phyloP scores from a whole-genome alignment of 2,113 vertebrate species.

The Pachycephala philippinensis region DNA sequence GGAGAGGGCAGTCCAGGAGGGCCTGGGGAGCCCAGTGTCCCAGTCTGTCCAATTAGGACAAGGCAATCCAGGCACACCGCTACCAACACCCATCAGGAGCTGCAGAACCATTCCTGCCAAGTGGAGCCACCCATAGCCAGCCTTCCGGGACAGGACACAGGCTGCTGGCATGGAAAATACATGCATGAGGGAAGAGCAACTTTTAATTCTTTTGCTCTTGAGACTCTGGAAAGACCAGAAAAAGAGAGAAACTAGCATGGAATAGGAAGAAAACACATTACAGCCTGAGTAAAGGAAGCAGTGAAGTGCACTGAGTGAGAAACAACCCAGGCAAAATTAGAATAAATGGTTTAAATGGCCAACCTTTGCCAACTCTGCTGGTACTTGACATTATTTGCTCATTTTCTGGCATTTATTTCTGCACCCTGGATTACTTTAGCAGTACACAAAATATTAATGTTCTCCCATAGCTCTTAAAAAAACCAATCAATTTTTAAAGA shows the following conservation, averaged over 20 bases:
- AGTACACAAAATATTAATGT: not conserved
- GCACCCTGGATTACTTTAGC: not conserved
- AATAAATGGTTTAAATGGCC: not conserved
- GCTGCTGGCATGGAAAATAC: not conserved
- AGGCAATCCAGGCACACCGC: not conserved
- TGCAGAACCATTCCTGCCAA: not conserved
- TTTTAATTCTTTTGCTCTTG: not conserved
- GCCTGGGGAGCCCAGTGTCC: not conserved
- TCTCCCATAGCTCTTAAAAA: not conserved
- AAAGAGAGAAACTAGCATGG: not conserved
- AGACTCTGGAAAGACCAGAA: not conserved
- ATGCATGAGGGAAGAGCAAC: not conserved
- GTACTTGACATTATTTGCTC: not conserved
- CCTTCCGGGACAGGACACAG: not conserved
- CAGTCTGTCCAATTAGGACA: not conserved
- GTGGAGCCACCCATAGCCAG: not conserved
- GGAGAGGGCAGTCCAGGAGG: not conserved
- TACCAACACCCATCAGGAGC: fast-evolving
- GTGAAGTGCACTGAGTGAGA: not conserved
- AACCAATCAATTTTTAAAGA: not conserved
- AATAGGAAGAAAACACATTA: not conserved
- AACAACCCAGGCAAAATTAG: not conserved
- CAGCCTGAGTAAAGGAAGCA: not conserved
- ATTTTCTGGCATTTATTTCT: not conserved
- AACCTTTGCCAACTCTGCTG: not conserved